Evolutionary conservation across 2,113 vertebrate species (phyloP).

Genomic region (Xerus inauris): DNA sequence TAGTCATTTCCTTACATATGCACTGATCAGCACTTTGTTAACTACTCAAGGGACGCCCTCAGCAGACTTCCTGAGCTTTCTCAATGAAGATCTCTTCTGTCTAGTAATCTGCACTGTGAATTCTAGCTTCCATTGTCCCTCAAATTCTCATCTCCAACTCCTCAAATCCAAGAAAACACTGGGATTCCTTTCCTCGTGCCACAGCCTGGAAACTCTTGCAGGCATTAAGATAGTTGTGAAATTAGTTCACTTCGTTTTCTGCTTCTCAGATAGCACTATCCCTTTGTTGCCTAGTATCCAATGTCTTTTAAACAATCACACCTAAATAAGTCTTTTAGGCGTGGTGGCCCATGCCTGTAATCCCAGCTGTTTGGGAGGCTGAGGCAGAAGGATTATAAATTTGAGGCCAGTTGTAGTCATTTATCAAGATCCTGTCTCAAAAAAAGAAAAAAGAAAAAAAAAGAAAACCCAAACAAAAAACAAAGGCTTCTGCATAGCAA

Average conservation of each 20-base stretch:
- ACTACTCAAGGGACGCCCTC: not conserved
- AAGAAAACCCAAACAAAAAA: too few relatives aligned
- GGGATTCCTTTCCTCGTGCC: not conserved
- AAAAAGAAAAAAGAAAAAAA: too few relatives aligned
- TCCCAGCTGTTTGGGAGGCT: too few relatives aligned
- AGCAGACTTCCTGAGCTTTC: not conserved
- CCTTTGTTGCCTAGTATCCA: not conserved
- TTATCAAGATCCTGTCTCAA: too few relatives aligned
- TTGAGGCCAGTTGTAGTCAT: too few relatives aligned
- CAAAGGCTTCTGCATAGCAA: not conserved
- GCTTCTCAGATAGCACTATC: not conserved
- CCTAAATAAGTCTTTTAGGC: not conserved
- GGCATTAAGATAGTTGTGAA: not conserved
- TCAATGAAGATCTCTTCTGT: not conserved
- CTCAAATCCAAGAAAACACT: not conserved
- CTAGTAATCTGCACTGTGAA: not conserved
- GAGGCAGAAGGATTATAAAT: too few relatives aligned
- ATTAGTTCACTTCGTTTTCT: not conserved
- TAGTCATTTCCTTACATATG: not conserved
- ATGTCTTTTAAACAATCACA: not conserved
- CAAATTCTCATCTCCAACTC: not conserved
- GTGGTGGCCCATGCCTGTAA: too few relatives aligned
- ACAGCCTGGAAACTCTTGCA: not conserved
- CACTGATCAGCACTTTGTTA: not conserved
- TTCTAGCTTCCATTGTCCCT: not conserved